phyloP scores from a whole-genome alignment of 1,140 invertebrate species.

The Zaprionus capensis region DNA sequence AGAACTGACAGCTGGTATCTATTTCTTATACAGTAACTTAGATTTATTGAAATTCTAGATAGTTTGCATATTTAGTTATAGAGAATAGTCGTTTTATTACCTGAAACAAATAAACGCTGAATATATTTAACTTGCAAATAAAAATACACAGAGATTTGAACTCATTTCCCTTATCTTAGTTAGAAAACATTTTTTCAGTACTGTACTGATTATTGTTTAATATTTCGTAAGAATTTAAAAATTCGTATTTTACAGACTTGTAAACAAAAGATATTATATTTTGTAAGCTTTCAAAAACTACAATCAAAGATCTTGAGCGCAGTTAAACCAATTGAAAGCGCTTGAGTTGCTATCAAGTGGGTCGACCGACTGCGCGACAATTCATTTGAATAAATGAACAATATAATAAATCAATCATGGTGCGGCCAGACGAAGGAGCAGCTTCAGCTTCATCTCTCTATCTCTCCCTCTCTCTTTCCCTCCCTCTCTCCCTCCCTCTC shows the following conservation, averaged over 20 bases:
- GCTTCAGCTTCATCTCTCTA: not conserved
- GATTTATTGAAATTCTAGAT: no score
- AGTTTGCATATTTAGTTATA: no score
- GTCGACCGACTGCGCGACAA: not conserved
- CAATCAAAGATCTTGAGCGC: not conserved
- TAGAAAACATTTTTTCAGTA: no score
- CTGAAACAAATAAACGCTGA: no score
- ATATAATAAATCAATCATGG: constrained; percentile 41
- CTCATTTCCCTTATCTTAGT: no score
- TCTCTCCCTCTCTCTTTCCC: not conserved
- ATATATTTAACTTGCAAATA: no score
- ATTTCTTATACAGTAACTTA: no score
- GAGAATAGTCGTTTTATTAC: no score
- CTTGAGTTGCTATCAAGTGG: not conserved
- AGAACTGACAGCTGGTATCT: no score
- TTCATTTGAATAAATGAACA: constrained; percentile 28
- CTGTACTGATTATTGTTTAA: no score
- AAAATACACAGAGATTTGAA: no score
- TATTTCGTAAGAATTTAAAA: no score
- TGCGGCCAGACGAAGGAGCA: not conserved
- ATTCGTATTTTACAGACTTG: not conserved
- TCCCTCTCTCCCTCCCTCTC: not conserved
- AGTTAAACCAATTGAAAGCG: not conserved
- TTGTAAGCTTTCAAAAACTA: not conserved
- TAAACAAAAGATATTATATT: not conserved